Evolutionary conservation across 2,888 invertebrate genomes (phyloP).

Genomic region (Cantharis flavilabris): DNA sequence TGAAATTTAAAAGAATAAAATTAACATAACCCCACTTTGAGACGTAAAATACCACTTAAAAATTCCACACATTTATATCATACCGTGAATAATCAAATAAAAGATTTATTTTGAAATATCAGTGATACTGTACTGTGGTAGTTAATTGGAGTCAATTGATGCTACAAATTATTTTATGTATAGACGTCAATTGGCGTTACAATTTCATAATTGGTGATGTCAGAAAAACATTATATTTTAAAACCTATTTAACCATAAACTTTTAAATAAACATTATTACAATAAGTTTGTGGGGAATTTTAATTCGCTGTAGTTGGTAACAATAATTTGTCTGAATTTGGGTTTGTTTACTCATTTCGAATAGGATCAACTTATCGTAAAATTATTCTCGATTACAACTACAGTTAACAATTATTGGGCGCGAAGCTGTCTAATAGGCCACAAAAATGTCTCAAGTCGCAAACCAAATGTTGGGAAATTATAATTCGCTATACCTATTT

Average conservation of each 20-base stretch:
- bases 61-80: constrained; percentile 1
- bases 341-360: too few relatives aligned
- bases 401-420: background rate
- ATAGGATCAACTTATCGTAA: background rate
- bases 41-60: background rate
- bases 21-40: background rate
- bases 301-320: background rate
- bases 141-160: constrained; percentile 3
- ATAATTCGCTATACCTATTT: background rate
- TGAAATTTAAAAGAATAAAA: background rate
- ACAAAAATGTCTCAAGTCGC: background rate
- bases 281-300: background rate
- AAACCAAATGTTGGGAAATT: background rate
- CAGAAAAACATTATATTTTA: constrained; percentile 1
- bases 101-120: constrained; percentile 3
- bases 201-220: constrained; percentile 4
- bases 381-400: background rate
- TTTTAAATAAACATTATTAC: background rate
- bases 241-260: background rate
- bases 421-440: background rate
- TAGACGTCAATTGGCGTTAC: constrained; percentile 3
- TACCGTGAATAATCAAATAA: background rate
- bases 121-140: background rate
- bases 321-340: too few relatives aligned
- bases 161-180: constrained; percentile 4